Evolutionary conservation across 2,113 vertebrate species (phyloP).

Genomic region (Furnarius figulus): DNA sequence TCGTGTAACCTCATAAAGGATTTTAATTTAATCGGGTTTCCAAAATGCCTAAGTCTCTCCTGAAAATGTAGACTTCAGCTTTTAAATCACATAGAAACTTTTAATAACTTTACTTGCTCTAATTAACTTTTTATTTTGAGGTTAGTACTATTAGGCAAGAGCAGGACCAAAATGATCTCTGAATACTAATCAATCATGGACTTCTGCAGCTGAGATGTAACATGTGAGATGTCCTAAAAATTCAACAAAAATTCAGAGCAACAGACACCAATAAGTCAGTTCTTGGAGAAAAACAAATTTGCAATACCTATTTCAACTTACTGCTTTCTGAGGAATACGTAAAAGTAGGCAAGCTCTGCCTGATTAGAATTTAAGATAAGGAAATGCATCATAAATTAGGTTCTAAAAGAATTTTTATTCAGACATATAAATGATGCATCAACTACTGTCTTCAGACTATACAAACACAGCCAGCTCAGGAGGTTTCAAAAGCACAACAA

Average conservation of each 20-base stretch:
- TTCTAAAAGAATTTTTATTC: background rate
- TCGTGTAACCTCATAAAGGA: slow-evolving; percentile 7
- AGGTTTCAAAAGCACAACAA: background rate
- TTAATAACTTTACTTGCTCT: slow-evolving; percentile 38
- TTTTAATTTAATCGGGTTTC: slow-evolving; percentile 33
- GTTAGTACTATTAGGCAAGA: background rate
- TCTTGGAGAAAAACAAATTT: background rate
- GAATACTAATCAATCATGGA: background rate
- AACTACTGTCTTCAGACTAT: background rate
- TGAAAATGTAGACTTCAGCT: slow-evolving; percentile 1
- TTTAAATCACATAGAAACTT: slow-evolving; percentile 3
- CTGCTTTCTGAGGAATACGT: background rate
- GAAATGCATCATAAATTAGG: background rate
- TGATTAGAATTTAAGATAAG: background rate
- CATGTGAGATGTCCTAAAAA: background rate
- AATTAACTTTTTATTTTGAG: slow-evolving; percentile 58
- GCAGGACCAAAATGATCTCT: background rate
- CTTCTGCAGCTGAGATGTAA: background rate
- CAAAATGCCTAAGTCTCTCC: background rate
- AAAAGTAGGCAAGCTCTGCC: background rate
- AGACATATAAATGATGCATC: background rate
- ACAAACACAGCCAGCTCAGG: background rate
- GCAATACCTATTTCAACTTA: background rate
- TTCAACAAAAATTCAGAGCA: background rate
- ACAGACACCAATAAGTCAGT: background rate